Evolutionary conservation across 2,797 vertebrate species (phyloP).

Genomic region (Notolabrus celidotus): DNA sequence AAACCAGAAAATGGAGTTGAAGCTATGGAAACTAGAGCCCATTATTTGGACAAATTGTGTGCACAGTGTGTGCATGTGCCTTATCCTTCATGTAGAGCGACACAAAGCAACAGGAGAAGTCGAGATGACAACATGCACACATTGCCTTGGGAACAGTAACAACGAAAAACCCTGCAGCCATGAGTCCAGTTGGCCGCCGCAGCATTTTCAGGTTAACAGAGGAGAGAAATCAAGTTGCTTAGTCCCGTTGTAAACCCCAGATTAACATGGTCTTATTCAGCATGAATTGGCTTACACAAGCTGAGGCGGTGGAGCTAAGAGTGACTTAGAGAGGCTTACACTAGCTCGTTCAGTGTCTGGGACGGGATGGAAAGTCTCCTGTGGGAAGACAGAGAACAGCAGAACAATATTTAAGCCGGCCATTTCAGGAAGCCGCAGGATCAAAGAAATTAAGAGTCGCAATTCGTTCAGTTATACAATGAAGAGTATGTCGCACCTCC

Average conservation of each 20-base stretch:
- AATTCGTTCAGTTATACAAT: conserved; percentile 67
- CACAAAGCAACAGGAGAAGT: conserved; percentile 35
- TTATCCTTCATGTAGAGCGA: conserved; percentile 5
- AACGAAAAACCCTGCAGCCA: conserved; percentile 49
- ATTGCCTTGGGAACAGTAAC: conserved; percentile 70
- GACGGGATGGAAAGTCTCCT: conserved; percentile 77
- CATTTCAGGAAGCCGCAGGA: conserved; percentile 77
- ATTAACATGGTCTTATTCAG: conserved; percentile 84
- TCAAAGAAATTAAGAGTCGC: conserved; percentile 75
- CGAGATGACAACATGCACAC: conserved; percentile 45
- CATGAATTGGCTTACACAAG: conserved; percentile 79
- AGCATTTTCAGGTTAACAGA: conserved; percentile 77
- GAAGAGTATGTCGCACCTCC: conserved; percentile 45
- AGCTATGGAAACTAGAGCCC: too few species aligned
- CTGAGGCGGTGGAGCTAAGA: conserved; percentile 76
- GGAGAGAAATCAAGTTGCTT: conserved; percentile 76
- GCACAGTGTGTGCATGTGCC: background rate
- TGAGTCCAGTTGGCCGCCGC: conserved; percentile 67
- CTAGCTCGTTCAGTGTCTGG: conserved; percentile 76
- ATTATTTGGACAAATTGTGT: conserved; percentile 9
- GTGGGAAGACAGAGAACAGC: conserved; percentile 75
- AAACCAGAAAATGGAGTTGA: too few species aligned
- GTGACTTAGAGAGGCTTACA: conserved; percentile 82
- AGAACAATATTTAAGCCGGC: conserved; percentile 74
- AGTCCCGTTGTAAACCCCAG: conserved; percentile 77